Evolutionary conservation across 2,113 vertebrate species (phyloP).

Genomic region (Dasypus novemcinctus): DNA sequence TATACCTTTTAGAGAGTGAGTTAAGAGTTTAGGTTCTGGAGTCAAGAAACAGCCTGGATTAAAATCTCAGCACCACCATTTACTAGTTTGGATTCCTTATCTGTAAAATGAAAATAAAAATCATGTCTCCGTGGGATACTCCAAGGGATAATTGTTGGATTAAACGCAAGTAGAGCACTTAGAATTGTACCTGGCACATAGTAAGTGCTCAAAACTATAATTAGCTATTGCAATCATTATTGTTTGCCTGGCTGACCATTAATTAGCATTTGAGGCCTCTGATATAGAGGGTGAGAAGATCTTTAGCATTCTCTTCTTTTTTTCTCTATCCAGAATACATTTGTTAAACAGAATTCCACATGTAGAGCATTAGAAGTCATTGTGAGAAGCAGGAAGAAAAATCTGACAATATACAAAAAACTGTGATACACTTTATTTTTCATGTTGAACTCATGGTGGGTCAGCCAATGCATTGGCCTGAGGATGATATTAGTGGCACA

Average conservation of each 20-base stretch:
- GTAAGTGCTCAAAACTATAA: neutral
- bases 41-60: neutral
- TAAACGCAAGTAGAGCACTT: neutral
- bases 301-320: neutral
- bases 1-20: neutral
- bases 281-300: neutral
- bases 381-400: neutral
- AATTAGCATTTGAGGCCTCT: neutral
- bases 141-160: neutral
- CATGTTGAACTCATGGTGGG: neutral
- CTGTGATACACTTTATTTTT: neutral
- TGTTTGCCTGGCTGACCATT: neutral
- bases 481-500: neutral
- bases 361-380: neutral
- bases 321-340: neutral
- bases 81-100: neutral
- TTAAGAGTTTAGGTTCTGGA: neutral
- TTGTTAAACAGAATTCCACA: neutral
- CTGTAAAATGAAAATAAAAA: neutral
- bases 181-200: neutral
- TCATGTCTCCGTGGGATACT: neutral
- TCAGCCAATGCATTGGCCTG: neutral
- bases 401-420: neutral
- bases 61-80: neutral
- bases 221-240: neutral